Conservation (phyloP, 2,888 invertebrate genomes). For the Gerris lacustris region DNA sequence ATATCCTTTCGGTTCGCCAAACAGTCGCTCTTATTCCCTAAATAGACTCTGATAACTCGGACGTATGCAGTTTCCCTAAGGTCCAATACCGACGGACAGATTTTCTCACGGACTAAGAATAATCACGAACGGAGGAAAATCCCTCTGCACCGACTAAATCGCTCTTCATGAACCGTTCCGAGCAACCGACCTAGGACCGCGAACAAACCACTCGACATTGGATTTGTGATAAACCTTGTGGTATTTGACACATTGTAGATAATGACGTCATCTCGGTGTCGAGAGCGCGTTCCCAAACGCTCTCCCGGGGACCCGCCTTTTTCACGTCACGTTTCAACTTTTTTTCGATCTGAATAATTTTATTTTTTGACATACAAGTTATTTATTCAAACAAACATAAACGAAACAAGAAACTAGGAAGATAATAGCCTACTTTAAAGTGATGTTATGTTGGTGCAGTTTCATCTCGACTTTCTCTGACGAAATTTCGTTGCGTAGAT, state of each 20-base stretch:
- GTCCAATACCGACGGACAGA: not conserved
- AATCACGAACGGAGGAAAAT: slow-evolving; percentile 6
- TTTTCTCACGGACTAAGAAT: not conserved
- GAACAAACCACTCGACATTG: slow-evolving; percentile 7
- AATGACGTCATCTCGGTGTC: slow-evolving; percentile 26
- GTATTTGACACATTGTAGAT: slow-evolving; percentile 29
- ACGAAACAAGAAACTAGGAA: too few species aligned
- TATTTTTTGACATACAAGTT: too few species aligned
- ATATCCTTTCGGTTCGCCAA: slow-evolving; percentile 28
- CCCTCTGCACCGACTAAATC: slow-evolving; percentile 6
- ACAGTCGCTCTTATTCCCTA: slow-evolving; percentile 25
- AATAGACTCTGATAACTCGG: not conserved
- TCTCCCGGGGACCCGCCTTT: not conserved
- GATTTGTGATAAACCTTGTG: slow-evolving; percentile 23
- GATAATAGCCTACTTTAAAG: too few species aligned
- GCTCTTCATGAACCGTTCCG: not conserved
- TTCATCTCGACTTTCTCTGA: too few species aligned
- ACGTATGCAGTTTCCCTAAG: too few species aligned
- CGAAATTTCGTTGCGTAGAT: too few species aligned
- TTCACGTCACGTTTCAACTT: too few species aligned
- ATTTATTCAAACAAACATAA: too few species aligned
- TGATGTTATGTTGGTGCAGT: too few species aligned
- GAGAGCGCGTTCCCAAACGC: not conserved
- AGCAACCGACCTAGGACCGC: not conserved
- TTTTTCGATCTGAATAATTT: too few species aligned